These are phyloP conservation scores for Anarrhichthys ocellatus DNA, from an alignment of 2,113 vertebrate species.

Conservation along the genomic window DNA sequence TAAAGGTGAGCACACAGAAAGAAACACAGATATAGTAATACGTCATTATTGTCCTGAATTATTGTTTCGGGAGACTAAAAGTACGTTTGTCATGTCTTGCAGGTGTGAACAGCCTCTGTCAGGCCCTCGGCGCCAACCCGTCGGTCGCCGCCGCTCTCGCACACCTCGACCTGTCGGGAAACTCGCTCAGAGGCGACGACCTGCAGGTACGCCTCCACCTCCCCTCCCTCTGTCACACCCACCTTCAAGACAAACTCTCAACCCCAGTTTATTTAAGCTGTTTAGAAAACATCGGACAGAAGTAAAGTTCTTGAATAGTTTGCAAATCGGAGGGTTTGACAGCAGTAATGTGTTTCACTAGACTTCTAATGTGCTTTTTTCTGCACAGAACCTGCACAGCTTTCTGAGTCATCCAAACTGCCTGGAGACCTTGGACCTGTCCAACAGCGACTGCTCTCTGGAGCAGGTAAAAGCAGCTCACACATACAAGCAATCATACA, in stretches of 20 bases:
- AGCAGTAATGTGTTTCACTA: background rate
- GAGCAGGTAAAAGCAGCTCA: conserved; percentile 85
- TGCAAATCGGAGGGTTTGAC: background rate
- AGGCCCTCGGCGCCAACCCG: conserved; percentile 90
- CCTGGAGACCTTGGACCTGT: conserved; percentile 91
- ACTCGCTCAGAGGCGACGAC: conserved; percentile 91
- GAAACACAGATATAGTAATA: background rate
- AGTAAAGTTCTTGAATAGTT: background rate
- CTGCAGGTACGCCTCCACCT: conserved; percentile 82
- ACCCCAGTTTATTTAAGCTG: background rate
- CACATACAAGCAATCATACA: background rate
- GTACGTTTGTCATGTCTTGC: conserved; percentile 22
- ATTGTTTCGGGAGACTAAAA: accelerated
- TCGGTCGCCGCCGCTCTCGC: conserved; percentile 83
- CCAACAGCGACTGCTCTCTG: conserved; percentile 91
- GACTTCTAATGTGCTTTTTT: background rate
- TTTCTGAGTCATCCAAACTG: conserved; percentile 93
- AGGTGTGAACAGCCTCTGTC: conserved; percentile 94
- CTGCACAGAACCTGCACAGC: conserved; percentile 88
- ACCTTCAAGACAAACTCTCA: background rate
- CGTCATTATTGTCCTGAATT: background rate
- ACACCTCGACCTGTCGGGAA: conserved; percentile 94
- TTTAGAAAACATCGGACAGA: background rate
- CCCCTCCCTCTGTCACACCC: too few species aligned
- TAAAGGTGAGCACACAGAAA: conserved; percentile 85